Conservation (phyloP, 2,113 vertebrate species). For the Todiramphus saurophagus region DNA sequence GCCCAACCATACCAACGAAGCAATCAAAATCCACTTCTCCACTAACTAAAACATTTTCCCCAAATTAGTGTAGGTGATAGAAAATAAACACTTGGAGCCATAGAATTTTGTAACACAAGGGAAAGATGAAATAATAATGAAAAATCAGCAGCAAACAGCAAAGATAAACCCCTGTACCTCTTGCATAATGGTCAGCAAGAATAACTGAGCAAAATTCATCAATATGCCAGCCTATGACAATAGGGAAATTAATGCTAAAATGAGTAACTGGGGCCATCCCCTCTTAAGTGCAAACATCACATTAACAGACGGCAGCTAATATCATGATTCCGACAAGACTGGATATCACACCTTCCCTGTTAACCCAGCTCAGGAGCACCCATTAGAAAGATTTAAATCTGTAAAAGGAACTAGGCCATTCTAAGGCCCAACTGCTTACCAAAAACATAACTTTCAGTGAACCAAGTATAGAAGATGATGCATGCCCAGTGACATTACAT, state of each 20-base stretch:
- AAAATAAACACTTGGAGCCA: neutral
- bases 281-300: neutral
- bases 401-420: neutral
- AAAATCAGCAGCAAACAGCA: neutral
- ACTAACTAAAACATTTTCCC: neutral
- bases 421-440: neutral
- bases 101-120: neutral
- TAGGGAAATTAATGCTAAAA: neutral
- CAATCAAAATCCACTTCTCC: neutral
- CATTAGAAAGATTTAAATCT: neutral
- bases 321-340: rapidly evolving
- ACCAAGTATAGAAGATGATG: constrained; percentile 22
- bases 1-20: neutral
- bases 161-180: neutral
- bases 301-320: neutral
- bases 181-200: neutral
- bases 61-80: neutral
- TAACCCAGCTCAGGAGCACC: neutral
- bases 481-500: constrained; percentile 41
- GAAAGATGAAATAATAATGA: neutral
- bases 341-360: neutral
- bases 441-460: constrained; percentile 58
- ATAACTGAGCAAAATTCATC: neutral
- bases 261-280: neutral
- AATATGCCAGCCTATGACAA: neutral